phyloP scores from a whole-genome alignment of 2,113 vertebrate genomes.

The Petrocephalus zakoni region DNA sequence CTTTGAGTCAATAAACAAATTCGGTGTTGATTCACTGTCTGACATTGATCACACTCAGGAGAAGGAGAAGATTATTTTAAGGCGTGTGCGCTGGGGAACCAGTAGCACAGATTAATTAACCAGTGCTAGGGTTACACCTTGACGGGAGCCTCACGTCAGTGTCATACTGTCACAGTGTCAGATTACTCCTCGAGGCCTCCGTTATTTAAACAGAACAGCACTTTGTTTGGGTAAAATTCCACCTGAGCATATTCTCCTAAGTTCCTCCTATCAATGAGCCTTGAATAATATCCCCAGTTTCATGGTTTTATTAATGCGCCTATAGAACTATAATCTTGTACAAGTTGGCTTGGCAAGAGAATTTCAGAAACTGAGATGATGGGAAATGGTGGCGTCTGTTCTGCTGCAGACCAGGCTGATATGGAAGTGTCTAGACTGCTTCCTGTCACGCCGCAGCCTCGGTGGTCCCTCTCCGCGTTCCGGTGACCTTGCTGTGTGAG shows the following conservation, averaged over 20 bases:
- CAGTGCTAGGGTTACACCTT: neutral
- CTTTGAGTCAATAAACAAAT: neutral
- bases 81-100: neutral
- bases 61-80: neutral
- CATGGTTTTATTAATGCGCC: neutral
- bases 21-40: neutral
- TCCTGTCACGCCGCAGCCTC: neutral
- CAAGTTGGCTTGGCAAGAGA: neutral
- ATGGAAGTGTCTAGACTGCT: neutral
- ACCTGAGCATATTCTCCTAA: neutral
- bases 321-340: neutral
- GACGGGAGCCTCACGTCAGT: neutral
- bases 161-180: conserved; percentile 5
- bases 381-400: neutral
- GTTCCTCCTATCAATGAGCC: neutral
- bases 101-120: neutral
- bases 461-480: neutral
- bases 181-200: neutral
- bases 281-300: neutral
- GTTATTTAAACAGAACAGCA: neutral
- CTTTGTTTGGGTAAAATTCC: neutral
- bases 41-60: neutral
- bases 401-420: neutral
- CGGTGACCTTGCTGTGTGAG: neutral
- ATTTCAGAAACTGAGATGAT: neutral